These are phyloP conservation scores for Falco novaeseelandiae DNA, from an alignment of 2,797 vertebrate species.

Conservation along the genomic window DNA sequence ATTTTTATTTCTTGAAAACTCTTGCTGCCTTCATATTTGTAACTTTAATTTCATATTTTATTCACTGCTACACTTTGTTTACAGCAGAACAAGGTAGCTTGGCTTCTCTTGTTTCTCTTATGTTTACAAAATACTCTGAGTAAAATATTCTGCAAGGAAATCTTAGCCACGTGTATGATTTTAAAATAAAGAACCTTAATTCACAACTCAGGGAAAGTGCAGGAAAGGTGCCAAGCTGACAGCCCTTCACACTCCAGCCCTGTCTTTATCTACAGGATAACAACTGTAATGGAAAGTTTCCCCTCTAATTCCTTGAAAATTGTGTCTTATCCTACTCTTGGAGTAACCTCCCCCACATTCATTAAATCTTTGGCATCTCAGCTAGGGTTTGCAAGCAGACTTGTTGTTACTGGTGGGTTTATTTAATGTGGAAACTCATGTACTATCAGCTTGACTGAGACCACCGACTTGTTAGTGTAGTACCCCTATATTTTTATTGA, in stretches of 20 bases:
- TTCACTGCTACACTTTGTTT: neutral
- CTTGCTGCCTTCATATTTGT: neutral
- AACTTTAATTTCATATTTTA: neutral
- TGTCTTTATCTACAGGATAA: neutral
- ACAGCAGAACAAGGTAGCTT: neutral
- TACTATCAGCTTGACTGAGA: neutral
- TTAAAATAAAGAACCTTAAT: neutral
- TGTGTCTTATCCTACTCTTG: neutral
- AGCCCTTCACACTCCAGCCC: neutral
- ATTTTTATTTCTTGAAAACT: neutral
- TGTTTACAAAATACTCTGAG: neutral
- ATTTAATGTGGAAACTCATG: neutral
- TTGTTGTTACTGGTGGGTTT: neutral
- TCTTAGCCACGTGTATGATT: neutral
- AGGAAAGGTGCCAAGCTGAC: neutral
- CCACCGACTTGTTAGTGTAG: neutral
- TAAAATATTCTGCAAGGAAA: neutral
- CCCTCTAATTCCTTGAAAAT: neutral
- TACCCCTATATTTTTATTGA: neutral
- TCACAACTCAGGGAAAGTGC: neutral
- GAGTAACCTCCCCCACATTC: neutral
- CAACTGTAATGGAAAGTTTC: neutral
- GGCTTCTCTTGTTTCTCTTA: neutral
- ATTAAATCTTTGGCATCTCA: neutral
- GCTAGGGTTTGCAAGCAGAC: neutral